Evolutionary conservation across 2,888 invertebrate species (phyloP).

Genomic region (Sphaerophoria taeniata): DNA sequence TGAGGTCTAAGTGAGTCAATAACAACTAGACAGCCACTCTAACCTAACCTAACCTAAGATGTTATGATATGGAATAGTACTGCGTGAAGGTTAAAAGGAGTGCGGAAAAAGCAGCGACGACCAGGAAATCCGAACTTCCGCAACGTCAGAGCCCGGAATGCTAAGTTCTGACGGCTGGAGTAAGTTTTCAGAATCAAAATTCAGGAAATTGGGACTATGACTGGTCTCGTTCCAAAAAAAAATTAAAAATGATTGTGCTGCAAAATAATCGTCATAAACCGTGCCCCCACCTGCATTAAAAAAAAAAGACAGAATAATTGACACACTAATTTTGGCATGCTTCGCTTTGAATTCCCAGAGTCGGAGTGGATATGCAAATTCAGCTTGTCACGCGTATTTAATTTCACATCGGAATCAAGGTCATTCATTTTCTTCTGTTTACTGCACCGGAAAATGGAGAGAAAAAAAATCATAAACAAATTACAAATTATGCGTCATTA

Average conservation of each 20-base stretch:
- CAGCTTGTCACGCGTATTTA: constrained; percentile 31
- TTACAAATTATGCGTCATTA: constrained; percentile 37
- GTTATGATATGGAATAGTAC: too few species aligned
- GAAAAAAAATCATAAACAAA: neutral
- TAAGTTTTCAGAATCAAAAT: too few species aligned
- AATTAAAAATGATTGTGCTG: neutral
- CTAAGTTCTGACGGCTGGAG: too few species aligned
- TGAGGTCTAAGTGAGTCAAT: too few species aligned
- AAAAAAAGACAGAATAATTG: neutral
- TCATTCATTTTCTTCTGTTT: neutral
- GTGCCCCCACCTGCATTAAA: neutral
- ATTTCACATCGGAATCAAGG: constrained; percentile 20
- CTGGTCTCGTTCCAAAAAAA: neutral
- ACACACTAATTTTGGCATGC: constrained; percentile 11
- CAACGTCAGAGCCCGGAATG: too few species aligned
- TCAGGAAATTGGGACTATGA: too few species aligned
- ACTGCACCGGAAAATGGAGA: constrained; percentile 11
- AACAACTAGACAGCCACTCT: too few species aligned
- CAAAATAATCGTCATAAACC: neutral
- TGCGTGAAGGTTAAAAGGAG: too few species aligned
- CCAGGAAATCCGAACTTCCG: too few species aligned
- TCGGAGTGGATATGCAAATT: constrained; percentile 3
- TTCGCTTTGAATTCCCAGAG: neutral
- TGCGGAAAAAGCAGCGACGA: too few species aligned
- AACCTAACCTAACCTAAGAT: too few species aligned